These are phyloP conservation scores for Thomomys bottae DNA, from an alignment of 2,113 vertebrate species.

Conservation along the genomic window DNA sequence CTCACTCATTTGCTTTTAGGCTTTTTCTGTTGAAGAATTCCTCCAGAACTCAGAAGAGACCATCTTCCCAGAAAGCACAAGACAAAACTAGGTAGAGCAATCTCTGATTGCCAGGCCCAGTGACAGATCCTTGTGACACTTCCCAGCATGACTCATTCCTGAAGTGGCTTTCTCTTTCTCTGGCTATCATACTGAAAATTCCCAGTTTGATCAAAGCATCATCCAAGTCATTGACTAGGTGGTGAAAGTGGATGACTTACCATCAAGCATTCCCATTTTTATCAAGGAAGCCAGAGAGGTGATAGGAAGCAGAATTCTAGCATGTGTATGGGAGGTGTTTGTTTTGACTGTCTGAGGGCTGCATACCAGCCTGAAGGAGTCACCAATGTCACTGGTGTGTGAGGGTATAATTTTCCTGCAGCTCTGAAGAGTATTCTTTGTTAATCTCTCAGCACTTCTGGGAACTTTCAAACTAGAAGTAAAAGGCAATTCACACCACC, in stretches of 20 bases:
- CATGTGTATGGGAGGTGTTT: conserved; percentile 70
- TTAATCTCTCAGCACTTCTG: conserved; percentile 81
- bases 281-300: conserved; percentile 49
- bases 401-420: conserved; percentile 63
- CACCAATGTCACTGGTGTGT: conserved; percentile 77
- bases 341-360: conserved; percentile 75
- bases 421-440: conserved; percentile 73
- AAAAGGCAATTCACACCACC: conserved; percentile 67
- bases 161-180: neutral
- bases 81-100: fast-evolving
- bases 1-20: too few species aligned
- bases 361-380: conserved; percentile 67
- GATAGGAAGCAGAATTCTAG: conserved; percentile 66
- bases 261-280: conserved; percentile 52
- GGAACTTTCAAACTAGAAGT: conserved; percentile 82
- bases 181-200: neutral
- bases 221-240: conserved; percentile 40
- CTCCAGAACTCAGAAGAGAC: too few species aligned
- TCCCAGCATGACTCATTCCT: neutral
- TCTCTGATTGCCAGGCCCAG: too few species aligned
- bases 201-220: neutral
- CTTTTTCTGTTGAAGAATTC: too few species aligned
- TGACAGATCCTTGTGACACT: neutral
- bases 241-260: conserved; percentile 72
- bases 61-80: too few species aligned